A percentile compares a stretch with the other conserved stretches of the same genome.
Evolutionary conservation across 2,113 vertebrate species (phyloP).

Genomic region (Hemiprocne comata): DNA sequence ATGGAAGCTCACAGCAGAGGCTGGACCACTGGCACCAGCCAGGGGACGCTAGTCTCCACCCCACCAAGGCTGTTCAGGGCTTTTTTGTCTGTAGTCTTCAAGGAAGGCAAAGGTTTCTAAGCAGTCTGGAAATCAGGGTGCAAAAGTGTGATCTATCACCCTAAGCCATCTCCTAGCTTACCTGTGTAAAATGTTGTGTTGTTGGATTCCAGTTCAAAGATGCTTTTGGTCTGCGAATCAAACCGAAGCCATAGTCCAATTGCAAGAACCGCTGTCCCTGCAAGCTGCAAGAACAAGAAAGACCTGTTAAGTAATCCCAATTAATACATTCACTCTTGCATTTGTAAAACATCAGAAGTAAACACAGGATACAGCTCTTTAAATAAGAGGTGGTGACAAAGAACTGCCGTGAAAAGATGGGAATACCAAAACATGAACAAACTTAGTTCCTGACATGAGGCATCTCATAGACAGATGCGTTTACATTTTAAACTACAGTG

Average conservation of each 20-base stretch:
- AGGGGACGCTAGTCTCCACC: not conserved
- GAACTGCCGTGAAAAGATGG: not conserved
- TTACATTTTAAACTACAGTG: not conserved
- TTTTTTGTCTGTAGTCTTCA: not conserved
- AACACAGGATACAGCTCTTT: not conserved
- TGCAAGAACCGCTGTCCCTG: slow-evolving; percentile 89
- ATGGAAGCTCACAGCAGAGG: not conserved
- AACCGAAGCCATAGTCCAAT: slow-evolving; percentile 96
- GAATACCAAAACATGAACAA: not conserved
- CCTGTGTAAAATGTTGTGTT: slow-evolving; percentile 88
- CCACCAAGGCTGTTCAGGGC: accelerated
- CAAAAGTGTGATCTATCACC: not conserved
- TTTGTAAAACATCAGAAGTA: not conserved
- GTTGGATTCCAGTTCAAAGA: slow-evolving; percentile 80
- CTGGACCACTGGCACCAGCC: not conserved
- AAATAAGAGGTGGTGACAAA: not conserved
- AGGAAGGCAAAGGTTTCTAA: not conserved
- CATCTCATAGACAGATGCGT: not conserved
- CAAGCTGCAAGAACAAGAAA: slow-evolving; percentile 77
- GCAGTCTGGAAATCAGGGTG: not conserved
- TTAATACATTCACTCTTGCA: not conserved
- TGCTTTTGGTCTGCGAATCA: slow-evolving; percentile 84
- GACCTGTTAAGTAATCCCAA: not conserved
- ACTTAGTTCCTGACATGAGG: not conserved
- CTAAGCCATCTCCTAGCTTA: slow-evolving; percentile 42